phyloP scores from a whole-genome alignment of 2,113 vertebrate genomes.

The Laticauda colubrina region DNA sequence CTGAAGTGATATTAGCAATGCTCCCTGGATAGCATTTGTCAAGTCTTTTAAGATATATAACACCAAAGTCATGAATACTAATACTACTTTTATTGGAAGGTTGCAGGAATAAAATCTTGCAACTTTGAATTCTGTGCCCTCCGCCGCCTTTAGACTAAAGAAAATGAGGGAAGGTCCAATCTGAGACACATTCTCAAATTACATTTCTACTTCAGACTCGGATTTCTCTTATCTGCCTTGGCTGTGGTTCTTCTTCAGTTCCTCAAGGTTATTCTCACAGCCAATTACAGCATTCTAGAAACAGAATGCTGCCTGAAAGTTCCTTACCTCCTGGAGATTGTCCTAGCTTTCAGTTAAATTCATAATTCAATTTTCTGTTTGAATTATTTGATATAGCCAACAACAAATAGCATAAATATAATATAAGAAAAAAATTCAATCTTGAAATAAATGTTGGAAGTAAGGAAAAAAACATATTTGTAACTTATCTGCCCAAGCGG shows the following conservation, averaged over 20 bases:
- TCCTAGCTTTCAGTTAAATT: neutral
- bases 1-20: neutral
- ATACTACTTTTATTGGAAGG: neutral
- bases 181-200: neutral
- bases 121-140: neutral
- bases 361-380: neutral
- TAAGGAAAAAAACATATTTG: neutral
- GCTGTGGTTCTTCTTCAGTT: neutral
- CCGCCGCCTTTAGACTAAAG: neutral
- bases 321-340: neutral
- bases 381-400: neutral
- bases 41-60: neutral
- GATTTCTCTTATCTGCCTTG: neutral
- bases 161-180: neutral
- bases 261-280: neutral
- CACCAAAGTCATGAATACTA: neutral
- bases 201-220: neutral
- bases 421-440: neutral
- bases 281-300: neutral
- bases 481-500: neutral
- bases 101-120: neutral
- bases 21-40: neutral
- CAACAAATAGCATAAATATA: neutral
- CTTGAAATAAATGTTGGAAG: neutral
- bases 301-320: neutral